Base-by-base conservation (phyloP, 2,888 invertebrate genomes). In the Nomada ruficornis region DNA sequence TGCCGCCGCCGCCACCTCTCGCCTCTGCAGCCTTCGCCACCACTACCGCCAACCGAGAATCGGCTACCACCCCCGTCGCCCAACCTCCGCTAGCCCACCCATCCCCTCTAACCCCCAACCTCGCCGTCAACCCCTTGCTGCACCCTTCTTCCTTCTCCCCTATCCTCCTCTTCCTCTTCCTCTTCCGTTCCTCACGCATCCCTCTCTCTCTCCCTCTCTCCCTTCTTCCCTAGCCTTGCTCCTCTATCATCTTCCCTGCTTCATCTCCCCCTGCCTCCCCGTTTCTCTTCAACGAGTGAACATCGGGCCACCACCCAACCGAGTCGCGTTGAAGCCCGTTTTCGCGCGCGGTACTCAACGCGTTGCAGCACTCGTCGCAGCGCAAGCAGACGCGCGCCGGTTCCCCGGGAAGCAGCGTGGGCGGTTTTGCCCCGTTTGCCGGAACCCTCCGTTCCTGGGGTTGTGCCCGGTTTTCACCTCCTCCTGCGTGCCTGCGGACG, bases 361-460 rank as follows among this genome's bases (percentile, higher is more conserved):
- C 29, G 82, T 80, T 85, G 86, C 87, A 88, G 86, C 87, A 88
- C 88, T 81, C 84, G 87, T 80, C 70, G 71, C 81, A 88, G 76
- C 88, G 86, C 83, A 84, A 82, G 86, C 86, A 86, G 86, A 83
- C 85, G 88, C 85, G 89, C 89, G 89, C 89, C 88, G 88, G 79
- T 88, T 77, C 85, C 85, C 87, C 83, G 81, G 87, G 84, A 83
- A 79, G 80, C 85, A 82, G 82, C 85, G 87, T 88, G 89, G 88
- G 88, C 89, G 88, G 88, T 89, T 87, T 89, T 89, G 85, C 76
- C 80, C 88, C 89, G 87, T 85, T 83, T 57, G 80, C 70, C 82
- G 79, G 87, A 82, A 88, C 80, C 82, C 83, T 81, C 88, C 82
- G 87, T 79, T 88, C 85, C 87, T 89, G 83, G 88, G 88, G 88